phyloP scores from a whole-genome alignment of 2,113 vertebrate genomes.

The Apeltes quadracus region DNA sequence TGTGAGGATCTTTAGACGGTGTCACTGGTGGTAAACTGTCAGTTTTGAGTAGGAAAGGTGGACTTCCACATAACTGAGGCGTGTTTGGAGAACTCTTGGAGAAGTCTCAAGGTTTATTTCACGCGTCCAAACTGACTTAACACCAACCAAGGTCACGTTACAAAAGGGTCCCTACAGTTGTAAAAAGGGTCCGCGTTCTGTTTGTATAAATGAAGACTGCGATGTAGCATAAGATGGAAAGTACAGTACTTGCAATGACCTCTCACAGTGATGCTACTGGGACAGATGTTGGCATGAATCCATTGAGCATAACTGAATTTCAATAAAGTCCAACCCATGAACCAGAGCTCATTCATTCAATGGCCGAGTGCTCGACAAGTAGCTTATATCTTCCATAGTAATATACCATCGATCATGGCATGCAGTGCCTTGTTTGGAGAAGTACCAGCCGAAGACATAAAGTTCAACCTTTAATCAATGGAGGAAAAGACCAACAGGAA shows the following conservation, averaged over 20 bases:
- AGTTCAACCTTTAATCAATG: conserved; percentile 86
- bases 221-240: neutral
- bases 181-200: no score
- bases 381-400: conserved; percentile 38
- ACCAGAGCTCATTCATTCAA: conserved; percentile 71
- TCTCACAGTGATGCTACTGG: neutral
- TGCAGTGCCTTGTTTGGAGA: conserved; percentile 68
- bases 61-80: no score
- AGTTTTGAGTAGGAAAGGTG: no score
- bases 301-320: neutral
- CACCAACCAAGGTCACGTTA: no score
- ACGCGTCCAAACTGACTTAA: no score
- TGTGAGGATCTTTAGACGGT: no score
- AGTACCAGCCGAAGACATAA: conserved; percentile 85
- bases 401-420: conserved; percentile 30
- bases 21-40: no score
- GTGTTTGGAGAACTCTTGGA: no score
- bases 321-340: neutral
- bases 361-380: conserved; percentile 64
- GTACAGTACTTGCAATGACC: neutral
- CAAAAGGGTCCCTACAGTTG: no score
- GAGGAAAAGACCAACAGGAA: conserved; percentile 66
- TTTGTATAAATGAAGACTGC: no score
- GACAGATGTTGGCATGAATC: neutral
- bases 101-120: no score